Evolutionary conservation across 2,113 vertebrate genomes (phyloP).

Genomic region (Coreoperca whiteheadi): DNA sequence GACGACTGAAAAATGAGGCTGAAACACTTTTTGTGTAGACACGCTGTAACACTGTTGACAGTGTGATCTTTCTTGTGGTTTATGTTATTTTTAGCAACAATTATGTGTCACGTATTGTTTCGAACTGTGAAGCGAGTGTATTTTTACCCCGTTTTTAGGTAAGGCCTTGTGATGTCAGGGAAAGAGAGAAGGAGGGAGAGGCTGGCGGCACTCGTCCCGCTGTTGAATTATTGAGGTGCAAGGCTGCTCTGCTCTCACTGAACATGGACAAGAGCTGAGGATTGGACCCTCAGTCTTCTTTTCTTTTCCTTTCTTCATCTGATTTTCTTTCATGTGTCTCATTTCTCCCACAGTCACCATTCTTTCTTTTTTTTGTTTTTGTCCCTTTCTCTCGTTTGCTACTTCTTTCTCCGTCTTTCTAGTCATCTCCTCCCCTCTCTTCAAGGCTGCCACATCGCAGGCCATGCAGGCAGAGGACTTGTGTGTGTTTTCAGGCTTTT

Average conservation of each 20-base stretch:
- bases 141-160: constrained; percentile 67
- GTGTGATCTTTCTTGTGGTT: constrained; percentile 6
- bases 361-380: background rate
- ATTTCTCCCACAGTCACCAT: constrained; percentile 16
- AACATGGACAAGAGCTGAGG: constrained; percentile 52
- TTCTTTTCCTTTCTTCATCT: constrained; percentile 14
- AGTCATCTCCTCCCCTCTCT: constrained; percentile 22
- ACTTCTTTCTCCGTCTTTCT: constrained; percentile 21
- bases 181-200: constrained; percentile 29
- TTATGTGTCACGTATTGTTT: constrained; percentile 49
- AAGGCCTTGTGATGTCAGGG: constrained; percentile 64
- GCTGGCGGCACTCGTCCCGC: constrained; percentile 61
- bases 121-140: constrained; percentile 48
- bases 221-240: constrained; percentile 79
- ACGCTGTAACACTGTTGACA: background rate
- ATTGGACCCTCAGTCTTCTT: constrained; percentile 34
- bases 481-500: constrained; percentile 59
- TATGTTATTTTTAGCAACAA: constrained; percentile 62
- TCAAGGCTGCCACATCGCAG: constrained; percentile 51
- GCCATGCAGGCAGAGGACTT: constrained; percentile 23
- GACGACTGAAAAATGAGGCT: background rate
- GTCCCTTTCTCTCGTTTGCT: constrained; percentile 9
- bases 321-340: constrained; percentile 26
- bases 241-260: constrained; percentile 59
- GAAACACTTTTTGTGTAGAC: constrained; percentile 7